phyloP scores from a whole-genome alignment of 2,113 vertebrate species.

The Psittacula cyanocephala region DNA sequence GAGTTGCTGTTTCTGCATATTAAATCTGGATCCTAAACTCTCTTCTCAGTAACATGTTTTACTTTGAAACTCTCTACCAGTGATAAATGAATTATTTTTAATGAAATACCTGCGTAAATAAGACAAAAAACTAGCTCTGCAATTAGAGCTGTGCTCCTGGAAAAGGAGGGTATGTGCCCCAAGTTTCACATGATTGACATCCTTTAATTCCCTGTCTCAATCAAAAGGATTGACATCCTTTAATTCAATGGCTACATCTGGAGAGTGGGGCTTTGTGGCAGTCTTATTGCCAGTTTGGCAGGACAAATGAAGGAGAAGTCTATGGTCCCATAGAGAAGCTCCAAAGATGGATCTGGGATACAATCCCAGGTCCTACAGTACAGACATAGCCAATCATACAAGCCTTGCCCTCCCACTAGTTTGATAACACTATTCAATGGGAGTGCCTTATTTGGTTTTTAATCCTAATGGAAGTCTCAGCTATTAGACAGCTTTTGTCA shows the following conservation, averaged over 20 bases:
- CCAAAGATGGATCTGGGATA: background rate
- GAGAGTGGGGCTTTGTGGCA: background rate
- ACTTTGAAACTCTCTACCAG: background rate
- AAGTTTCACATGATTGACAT: background rate
- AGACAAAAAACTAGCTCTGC: background rate
- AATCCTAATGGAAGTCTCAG: background rate
- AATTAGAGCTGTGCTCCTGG: background rate
- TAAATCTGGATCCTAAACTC: background rate
- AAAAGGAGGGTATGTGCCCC: background rate
- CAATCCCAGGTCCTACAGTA: background rate
- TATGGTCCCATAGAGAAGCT: background rate
- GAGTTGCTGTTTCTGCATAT: conserved; percentile 36
- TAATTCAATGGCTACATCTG: background rate
- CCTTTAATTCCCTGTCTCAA: background rate
- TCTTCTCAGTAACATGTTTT: background rate
- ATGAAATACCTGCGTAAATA: background rate
- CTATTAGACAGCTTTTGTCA: background rate
- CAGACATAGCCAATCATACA: background rate
- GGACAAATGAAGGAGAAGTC: background rate
- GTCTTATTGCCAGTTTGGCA: background rate
- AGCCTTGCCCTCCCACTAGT: background rate
- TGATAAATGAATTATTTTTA: background rate
- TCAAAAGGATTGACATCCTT: background rate
- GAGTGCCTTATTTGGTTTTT: background rate
- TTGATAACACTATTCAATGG: background rate